These are phyloP conservation scores for Coleophora flavipennella DNA, from an alignment of 2,888 invertebrate species.

Conservation along the genomic window DNA sequence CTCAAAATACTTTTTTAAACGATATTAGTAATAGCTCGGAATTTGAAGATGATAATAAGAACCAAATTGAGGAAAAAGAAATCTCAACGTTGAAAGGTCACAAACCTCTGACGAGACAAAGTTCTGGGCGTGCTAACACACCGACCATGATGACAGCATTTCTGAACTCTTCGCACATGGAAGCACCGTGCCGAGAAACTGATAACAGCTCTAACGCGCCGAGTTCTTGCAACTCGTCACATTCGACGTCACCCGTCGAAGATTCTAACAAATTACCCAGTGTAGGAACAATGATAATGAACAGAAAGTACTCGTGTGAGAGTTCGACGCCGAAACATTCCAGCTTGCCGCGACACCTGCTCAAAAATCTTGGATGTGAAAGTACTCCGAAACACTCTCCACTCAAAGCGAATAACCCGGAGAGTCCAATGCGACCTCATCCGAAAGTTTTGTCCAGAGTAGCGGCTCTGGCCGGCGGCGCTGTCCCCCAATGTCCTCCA, in stretches of 20 bases:
- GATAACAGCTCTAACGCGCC: conserved; percentile 50
- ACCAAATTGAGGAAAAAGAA: conserved; percentile 66
- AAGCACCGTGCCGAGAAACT: conserved; percentile 35
- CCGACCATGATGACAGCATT: conserved; percentile 66
- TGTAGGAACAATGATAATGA: conserved; percentile 58
- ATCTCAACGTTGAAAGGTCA: conserved; percentile 73
- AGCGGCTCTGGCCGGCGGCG: conserved; percentile 68
- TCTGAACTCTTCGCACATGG: conserved; percentile 56
- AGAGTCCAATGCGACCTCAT: conserved; percentile 72
- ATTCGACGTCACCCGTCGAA: conserved; percentile 54
- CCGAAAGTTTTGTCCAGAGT: conserved; percentile 76
- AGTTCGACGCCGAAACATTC: conserved; percentile 59
- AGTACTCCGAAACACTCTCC: conserved; percentile 59
- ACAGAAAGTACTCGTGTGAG: conserved; percentile 58
- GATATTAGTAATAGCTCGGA: conserved; percentile 64
- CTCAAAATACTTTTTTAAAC: conserved; percentile 58
- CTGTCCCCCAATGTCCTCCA: conserved; percentile 83
- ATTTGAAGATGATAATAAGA: conserved; percentile 64
- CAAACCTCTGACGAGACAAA: conserved; percentile 78
- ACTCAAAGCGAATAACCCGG: conserved; percentile 34
- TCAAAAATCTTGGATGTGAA: conserved; percentile 56
- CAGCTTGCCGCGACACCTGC: conserved; percentile 55
- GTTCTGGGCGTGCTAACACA: conserved; percentile 72
- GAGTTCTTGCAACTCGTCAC: conserved; percentile 59
- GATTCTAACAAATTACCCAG: conserved; percentile 43